Evolutionary conservation across 2,113 vertebrate genomes (phyloP).

Genomic region (Zapus hudsonius): DNA sequence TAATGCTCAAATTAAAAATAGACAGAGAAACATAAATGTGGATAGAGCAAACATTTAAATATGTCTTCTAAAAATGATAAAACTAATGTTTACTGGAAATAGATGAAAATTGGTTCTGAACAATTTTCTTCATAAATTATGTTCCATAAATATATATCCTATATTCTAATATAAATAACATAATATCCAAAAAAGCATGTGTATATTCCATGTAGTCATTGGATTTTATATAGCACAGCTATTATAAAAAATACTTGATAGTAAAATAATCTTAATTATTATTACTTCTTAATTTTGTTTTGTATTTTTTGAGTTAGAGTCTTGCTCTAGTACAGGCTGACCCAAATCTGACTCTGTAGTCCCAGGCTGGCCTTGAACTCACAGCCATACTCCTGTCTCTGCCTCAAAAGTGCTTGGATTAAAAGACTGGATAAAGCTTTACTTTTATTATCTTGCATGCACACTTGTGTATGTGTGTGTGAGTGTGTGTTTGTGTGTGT

Average conservation of each 20-base stretch:
- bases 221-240: not conserved
- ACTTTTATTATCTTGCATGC: no score
- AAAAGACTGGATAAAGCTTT: no score
- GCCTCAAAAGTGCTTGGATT: no score
- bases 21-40: not conserved
- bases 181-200: not conserved
- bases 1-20: not conserved
- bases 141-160: not conserved
- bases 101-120: not conserved
- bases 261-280: not conserved
- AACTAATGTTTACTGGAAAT: not conserved
- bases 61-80: not conserved
- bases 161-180: not conserved
- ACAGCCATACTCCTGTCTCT: no score
- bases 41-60: not conserved
- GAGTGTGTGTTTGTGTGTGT: no score
- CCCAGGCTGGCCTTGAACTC: no score
- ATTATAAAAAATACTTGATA: not conserved
- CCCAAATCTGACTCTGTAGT: no score
- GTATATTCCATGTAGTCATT: not conserved
- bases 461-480: no score
- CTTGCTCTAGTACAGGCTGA: no score
- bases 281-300: not conserved
- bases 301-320: no score
- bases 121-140: not conserved